These are phyloP conservation scores for Andrena minutula DNA, from an alignment of 2,888 invertebrate genomes.

Conservation along the genomic window DNA sequence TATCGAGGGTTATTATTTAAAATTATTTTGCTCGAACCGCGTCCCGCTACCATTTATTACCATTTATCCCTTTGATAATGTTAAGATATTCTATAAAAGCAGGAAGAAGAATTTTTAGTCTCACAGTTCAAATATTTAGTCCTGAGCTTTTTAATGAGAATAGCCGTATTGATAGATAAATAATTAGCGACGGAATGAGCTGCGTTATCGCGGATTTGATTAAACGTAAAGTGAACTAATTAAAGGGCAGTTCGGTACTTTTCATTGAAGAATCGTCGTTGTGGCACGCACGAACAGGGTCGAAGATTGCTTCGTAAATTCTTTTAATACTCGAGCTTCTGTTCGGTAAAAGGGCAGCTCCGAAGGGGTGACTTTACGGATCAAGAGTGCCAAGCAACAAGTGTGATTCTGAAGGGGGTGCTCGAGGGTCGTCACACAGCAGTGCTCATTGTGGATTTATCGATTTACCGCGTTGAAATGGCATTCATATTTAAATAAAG, in stretches of 20 bases:
- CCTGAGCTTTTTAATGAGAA: no score
- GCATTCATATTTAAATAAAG: conserved; percentile 55
- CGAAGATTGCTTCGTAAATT: conserved; percentile 77
- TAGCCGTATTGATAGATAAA: no score
- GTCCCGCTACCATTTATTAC: no score
- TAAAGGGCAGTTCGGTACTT: background rate
- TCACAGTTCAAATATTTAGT: no score
- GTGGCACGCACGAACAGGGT: conserved; percentile 58
- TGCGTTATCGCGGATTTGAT: no score
- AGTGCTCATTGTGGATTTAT: conserved; percentile 69
- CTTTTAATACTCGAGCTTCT: conserved; percentile 73
- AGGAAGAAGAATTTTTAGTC: no score
- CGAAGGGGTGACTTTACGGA: conserved; percentile 68
- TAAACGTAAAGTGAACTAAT: background rate
- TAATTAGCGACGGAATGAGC: no score
- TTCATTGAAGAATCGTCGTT: conserved; percentile 35
- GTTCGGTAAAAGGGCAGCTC: conserved; percentile 64
- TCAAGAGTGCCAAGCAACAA: conserved; percentile 81
- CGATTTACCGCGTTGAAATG: conserved; percentile 58
- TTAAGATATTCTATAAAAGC: no score
- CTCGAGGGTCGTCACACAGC: conserved; percentile 60
- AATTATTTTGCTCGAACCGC: no score
- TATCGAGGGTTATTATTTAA: no score
- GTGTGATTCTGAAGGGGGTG: conserved; percentile 81
- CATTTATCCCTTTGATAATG: no score